Evolutionary conservation across 2,797 vertebrate genomes (phyloP), one percentile per base, ranked within the genome.

Genomic region (Danio tinwini): DNA sequence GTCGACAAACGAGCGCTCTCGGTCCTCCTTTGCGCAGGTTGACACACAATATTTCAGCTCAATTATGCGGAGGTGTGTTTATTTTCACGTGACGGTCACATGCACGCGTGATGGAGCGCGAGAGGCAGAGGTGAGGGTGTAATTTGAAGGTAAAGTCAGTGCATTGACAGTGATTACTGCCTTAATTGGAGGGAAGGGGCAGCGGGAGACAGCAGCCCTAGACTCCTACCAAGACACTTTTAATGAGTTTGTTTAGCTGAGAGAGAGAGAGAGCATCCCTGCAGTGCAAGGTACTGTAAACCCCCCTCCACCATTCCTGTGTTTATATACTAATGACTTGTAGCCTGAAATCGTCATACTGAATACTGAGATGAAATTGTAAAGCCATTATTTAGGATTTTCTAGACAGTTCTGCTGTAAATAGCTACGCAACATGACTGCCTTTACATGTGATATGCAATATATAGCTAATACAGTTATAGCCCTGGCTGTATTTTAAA

Each of bases 271-370:
- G 87, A 84, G 88, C 86, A 44, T 82, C 80, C 85, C 58, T 86
- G 79, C 88, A 44, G 88, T 84, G 81, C 89, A 86, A 90, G 89
- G 85, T 21, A 80, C 86, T 82, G 85, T 89, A 83, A 81, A 47
- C 16, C 62, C n/a, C 79, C 79, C 76, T 45, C 78, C 88, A 88
- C 85, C 58, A 11, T 40, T n/a, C 55, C 64, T 40, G 21, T 17
- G 45, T 74, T 50, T 50, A 69, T 69, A 69, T 42, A 69, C 76
- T 76, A 76, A 76, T 67, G 62, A 56, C 19, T 45, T 37, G 2
- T 40, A 7, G 45, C 29, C 19, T 29, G 52, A 56, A 67, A 67
- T n/a, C 40, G 11, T 13, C 47, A 68, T 0, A 67, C 63, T 37
- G 21, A 7, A 11, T 37, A 29, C 13, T 47, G 17, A 14, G 29